Base-by-base conservation (phyloP, 2,113 vertebrate species). In the Astur gentilis region DNA sequence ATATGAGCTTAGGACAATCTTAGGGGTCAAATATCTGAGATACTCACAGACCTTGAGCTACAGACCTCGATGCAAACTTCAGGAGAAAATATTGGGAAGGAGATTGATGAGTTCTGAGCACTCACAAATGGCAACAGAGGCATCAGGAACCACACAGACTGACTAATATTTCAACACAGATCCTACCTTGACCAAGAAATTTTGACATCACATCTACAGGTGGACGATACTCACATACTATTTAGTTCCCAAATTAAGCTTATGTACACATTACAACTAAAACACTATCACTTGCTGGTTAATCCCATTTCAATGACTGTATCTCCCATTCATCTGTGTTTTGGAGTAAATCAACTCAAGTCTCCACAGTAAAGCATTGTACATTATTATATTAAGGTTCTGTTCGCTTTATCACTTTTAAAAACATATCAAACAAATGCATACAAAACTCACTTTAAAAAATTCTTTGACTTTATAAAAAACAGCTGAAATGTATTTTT, bases 21-120 rank as follows among this genome's bases (percentile, higher is more conserved):
- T 23, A 83, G 65, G 71, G 54, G 62, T 62, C 81, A 96, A 78
- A 75, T 61, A 92, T 22, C 66, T 40, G 52, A 94, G 82, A 92
- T 61, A 54, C 4, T 25, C 52, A 16, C 44, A 83, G 62, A 13
- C 21, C 25, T 1, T 19, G 31, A 73, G 44, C 75, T 38, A 49
- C 16, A 77, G 18, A 32, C 66, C 79, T 72, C 1, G 40, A 76
- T 11, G 18, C 16, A 92, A 54, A 44, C 21, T 60, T 47, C 40
- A 72, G 44, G 36, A 36, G 49, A 90, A 86, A 76, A 14, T 50
- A 36, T 0, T 12, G 15, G 32, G 27, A 67, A 76, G 44, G 26
- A 57, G 31, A 21, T 0, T n/a, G 52, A 64, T 55, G 32, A 85
- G 71, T 82, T 83, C 52, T 29, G 42, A 79, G 57, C 16, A 31